A percentile compares a stretch with the other conserved stretches of the same genome.
phyloP scores from a whole-genome alignment of 2,888 invertebrate genomes.

The Lordiphosa fenestrarum region DNA sequence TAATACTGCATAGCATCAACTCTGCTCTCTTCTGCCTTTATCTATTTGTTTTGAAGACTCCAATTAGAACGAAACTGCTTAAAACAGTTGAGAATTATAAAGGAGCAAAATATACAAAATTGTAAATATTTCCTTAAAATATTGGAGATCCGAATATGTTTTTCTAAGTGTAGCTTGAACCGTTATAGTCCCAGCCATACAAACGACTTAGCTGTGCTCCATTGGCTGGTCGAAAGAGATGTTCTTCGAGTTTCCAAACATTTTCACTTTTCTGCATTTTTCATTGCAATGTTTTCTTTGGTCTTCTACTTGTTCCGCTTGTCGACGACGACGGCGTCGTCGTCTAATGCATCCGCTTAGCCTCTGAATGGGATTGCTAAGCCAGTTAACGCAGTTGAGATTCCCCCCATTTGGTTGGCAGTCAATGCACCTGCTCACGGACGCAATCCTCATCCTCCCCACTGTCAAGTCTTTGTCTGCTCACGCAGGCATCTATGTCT shows the following conservation, averaged over 20 bases:
- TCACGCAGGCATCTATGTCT: slow-evolving; percentile 2
- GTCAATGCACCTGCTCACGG: slow-evolving; percentile 58
- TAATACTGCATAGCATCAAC: no score
- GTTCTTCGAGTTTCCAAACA: slow-evolving; percentile 31
- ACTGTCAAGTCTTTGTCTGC: slow-evolving; percentile 23
- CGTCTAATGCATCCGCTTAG: slow-evolving; percentile 61
- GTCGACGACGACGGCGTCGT: slow-evolving; percentile 34
- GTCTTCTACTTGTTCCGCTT: slow-evolving; percentile 43
- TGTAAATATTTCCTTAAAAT: no score
- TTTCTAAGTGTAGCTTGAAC: slow-evolving; percentile 9
- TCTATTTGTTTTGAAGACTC: no score
- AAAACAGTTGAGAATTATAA: no score
- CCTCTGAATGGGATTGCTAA: slow-evolving; percentile 48
- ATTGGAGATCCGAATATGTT: no score
- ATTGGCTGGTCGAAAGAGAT: slow-evolving; percentile 25
- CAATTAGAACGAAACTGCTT: no score
- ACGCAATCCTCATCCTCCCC: slow-evolving; percentile 12
- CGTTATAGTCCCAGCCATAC: slow-evolving; percentile 30
- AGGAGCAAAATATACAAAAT: no score
- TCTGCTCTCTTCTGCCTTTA: no score
- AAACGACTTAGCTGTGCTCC: slow-evolving; percentile 49
- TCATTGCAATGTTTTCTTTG: slow-evolving; percentile 21
- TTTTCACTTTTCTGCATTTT: slow-evolving; percentile 59
- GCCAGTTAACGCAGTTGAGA: slow-evolving; percentile 54
- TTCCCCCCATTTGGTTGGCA: slow-evolving; percentile 37